Base-by-base conservation (phyloP, 1,140 invertebrate genomes). In the Oreohelix idahoensis region DNA sequence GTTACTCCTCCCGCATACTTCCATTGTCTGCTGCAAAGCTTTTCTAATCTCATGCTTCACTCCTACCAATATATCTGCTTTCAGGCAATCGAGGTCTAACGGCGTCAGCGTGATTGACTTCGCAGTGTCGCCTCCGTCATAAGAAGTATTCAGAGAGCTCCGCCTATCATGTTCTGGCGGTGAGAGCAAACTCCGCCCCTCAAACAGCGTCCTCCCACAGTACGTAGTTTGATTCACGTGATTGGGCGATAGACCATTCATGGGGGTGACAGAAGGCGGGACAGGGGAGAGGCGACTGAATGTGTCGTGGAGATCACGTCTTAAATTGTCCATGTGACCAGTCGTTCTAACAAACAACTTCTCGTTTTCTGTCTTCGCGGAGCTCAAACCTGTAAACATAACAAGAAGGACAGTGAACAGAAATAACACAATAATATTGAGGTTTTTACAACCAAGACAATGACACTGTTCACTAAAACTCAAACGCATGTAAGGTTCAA, bases 311-410 rank as follows among this genome's bases (percentile, higher is more conserved):
- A 94, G 93, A 86, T 94, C 94, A 38, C 91, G 87, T 69, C 93
- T 93, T 20, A 94, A 91, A 51, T 88, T 92, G 75, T 94, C 93
- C 81, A 94, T 91, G 82, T 94, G 93, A 39, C 87, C 88, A 11
- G 92, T 91, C 13, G 93, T 90, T 29, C 92, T 84, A n/a, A n/a
- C n/a, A n/a, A 15, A 79, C 42, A 10, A 92, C 90, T 86, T 94
- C 94, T 74, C 92, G 89, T 75, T 93, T 93, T 23, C 94, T 84
- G 84, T 94, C 94, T 85, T 94, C 94, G 23, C 94, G 88, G 88
- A 83, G 71, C 71, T 81, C 70, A 74, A 73, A 81, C 32, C 70
- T 81, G 70, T 49, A 17, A 49, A 49, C 10, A 49, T 49, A 49
- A 49, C 8, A 17, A 49, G 45, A 49, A 49, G n/a, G n/a, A n/a